Evolutionary conservation across 2,797 vertebrate genomes (phyloP).

Genomic region (Rallus crepitans): DNA sequence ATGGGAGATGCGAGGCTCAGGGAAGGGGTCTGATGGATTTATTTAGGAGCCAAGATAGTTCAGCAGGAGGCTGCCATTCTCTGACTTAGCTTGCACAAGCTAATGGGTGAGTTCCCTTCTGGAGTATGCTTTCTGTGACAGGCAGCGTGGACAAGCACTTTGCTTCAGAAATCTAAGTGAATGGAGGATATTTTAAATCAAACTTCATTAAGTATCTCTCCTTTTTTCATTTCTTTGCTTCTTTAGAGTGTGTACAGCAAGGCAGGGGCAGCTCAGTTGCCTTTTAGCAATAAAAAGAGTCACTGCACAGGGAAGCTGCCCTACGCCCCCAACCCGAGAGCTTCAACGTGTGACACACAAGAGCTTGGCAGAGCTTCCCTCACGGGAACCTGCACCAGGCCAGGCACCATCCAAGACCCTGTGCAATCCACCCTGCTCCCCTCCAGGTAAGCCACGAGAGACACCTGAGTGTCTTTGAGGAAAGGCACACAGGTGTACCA

Average conservation of each 20-base stretch:
- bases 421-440: not conserved
- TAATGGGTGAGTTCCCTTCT: not conserved
- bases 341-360: accelerated
- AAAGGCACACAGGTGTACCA: not conserved
- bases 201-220: not conserved
- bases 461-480: accelerated
- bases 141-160: not conserved
- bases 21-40: not conserved
- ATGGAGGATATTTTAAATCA: not conserved
- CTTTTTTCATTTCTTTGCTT: not conserved
- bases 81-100: not conserved
- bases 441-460: not conserved
- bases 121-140: not conserved
- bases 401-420: not conserved
- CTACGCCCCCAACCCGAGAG: not conserved
- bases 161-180: not conserved
- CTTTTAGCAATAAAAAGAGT: not conserved
- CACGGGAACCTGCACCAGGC: accelerated
- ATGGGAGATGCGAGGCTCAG: not conserved
- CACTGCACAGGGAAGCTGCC: not conserved
- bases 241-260: not conserved
- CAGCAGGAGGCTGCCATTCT: not conserved
- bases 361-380: not conserved
- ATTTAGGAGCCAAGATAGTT: not conserved
- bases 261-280: not conserved